Evolutionary conservation across 2,113 vertebrate genomes (phyloP).

Genomic region (Syngnathus floridae): DNA sequence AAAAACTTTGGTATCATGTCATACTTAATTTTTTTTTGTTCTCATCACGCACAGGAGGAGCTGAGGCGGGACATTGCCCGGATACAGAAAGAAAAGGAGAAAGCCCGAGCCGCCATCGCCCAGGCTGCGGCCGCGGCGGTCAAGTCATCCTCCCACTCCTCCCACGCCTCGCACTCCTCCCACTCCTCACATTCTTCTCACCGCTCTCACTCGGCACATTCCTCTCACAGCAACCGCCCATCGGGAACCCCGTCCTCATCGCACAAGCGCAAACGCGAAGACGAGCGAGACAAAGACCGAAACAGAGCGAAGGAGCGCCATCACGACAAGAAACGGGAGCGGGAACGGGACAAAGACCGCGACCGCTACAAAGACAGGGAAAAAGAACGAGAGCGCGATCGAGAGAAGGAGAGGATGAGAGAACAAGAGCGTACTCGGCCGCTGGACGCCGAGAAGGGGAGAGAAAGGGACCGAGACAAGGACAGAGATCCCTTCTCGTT

Average conservation of each 20-base stretch:
- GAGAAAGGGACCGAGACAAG: constrained; percentile 30
- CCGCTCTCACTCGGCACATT: constrained; percentile 35
- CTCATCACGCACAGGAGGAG: constrained; percentile 78
- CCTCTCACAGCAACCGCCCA: constrained; percentile 38
- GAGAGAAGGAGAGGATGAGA: constrained; percentile 41
- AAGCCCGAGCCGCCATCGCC: constrained; percentile 75
- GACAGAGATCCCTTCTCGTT: constrained; percentile 67
- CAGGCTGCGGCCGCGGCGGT: constrained; percentile 59
- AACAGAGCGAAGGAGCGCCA: constrained; percentile 43
- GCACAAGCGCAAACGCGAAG: constrained; percentile 90
- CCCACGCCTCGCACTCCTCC: constrained; percentile 16
- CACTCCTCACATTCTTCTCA: constrained; percentile 48
- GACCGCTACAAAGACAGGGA: constrained; percentile 28
- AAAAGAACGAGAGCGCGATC: constrained; percentile 46
- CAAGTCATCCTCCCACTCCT: constrained; percentile 41
- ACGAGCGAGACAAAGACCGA: constrained; percentile 69
- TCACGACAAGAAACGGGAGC: constrained; percentile 55
- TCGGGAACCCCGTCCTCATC: constrained; percentile 32
- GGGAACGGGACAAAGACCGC: constrained; percentile 42
- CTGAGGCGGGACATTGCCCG: constrained; percentile 82
- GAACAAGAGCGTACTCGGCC: constrained; percentile 41
- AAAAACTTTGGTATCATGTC: background rate
- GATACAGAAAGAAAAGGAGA: constrained; percentile 87
- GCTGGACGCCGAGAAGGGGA: constrained; percentile 32
- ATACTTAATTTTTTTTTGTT: too few species aligned